Percentiles rank a stretch among this genome's conserved stretches.
phyloP scores from a whole-genome alignment of 2,888 invertebrate genomes.

The Ischnus inquisitorius region DNA sequence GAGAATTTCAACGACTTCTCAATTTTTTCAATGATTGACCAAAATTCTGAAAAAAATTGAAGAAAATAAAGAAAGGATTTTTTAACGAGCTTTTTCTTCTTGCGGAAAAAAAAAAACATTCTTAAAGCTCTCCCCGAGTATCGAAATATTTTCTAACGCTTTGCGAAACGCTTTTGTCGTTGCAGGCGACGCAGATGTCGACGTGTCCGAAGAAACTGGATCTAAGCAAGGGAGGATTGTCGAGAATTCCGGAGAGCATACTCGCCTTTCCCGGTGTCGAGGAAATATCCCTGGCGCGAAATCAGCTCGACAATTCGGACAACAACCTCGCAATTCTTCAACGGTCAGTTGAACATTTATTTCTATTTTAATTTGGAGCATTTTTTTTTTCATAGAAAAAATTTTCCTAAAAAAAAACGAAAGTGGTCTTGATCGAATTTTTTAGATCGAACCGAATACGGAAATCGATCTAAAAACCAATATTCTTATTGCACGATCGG shows the following conservation, averaged over 20 bases:
- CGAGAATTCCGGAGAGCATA: slow-evolving; percentile 83
- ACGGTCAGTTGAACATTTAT: slow-evolving; percentile 75
- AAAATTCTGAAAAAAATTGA: no score
- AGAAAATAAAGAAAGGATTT: no score
- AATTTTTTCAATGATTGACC: no score
- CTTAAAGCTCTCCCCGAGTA: no score
- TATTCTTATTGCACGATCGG: no score
- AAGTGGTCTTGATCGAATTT: no score
- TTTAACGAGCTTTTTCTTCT: no score
- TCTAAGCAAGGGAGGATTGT: slow-evolving; percentile 83
- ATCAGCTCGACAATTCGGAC: slow-evolving; percentile 80
- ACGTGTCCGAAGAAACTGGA: slow-evolving; percentile 82
- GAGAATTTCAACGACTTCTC: no score
- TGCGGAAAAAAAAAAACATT: no score
- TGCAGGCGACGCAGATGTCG: slow-evolving; percentile 78
- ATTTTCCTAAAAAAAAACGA: no score
- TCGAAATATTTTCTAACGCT: not conserved
- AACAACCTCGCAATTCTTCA: slow-evolving; percentile 80
- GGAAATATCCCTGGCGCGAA: slow-evolving; percentile 83
- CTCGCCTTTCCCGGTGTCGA: slow-evolving; percentile 82
- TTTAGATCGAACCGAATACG: no score
- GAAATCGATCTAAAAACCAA: no score
- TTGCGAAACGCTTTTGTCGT: slow-evolving; percentile 37
- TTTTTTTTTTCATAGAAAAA: not conserved
- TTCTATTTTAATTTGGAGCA: not conserved